Base-by-base conservation (phyloP, 30 jellyfish, hydroid and myxozoan species). In the Chironex yamaguchii region DNA sequence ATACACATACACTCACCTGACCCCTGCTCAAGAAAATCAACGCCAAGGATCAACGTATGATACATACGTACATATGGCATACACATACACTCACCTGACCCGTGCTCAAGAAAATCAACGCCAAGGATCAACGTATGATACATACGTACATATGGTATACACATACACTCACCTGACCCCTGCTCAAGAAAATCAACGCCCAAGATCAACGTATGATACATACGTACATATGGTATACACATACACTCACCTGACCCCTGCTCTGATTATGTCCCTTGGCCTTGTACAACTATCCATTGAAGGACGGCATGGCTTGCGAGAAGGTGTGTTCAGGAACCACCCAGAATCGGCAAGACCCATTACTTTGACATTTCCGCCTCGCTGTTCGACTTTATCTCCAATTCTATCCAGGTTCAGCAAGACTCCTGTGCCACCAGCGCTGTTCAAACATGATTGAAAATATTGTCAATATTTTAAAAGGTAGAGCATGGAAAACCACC, bases 391-490 rank as follows among this genome's bases (percentile, higher is more conserved):
- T 25, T 79, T 74, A 17, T 87, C 80, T 0, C 91, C 93, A n/a
- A 93, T 62, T 52, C 98, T 79, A 82, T 93, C 97, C 21, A 93
- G 81, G 78, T 93, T 93, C 20, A 87, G 90, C 84, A 88, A 51
- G 66, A 93, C 98, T 13, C 97, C 98, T 4, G 96, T 86, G 3
- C 98, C 98, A 4, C 98, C 98, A 62, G 98, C 98, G 62, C 98
- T 93, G n/a, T n/a, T n/a, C n/a, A n/a, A n/a, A n/a, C n/a, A n/a
- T n/a, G n/a, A n/a, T n/a, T n/a, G n/a, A n/a, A n/a, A n/a, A n/a
- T n/a, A n/a, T n/a, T n/a, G n/a, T n/a, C n/a, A n/a, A n/a, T n/a
- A n/a, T n/a, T n/a, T n/a, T n/a, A n/a, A n/a, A n/a, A n/a, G n/a
- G n/a, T n/a, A n/a, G n/a, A n/a, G n/a, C n/a, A n/a, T n/a, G n/a